A percentile compares a stretch with the other conserved stretches of the same genome.
Evolutionary conservation across 2,113 vertebrate species (phyloP).

Genomic region (Uropsilus gracilis): DNA sequence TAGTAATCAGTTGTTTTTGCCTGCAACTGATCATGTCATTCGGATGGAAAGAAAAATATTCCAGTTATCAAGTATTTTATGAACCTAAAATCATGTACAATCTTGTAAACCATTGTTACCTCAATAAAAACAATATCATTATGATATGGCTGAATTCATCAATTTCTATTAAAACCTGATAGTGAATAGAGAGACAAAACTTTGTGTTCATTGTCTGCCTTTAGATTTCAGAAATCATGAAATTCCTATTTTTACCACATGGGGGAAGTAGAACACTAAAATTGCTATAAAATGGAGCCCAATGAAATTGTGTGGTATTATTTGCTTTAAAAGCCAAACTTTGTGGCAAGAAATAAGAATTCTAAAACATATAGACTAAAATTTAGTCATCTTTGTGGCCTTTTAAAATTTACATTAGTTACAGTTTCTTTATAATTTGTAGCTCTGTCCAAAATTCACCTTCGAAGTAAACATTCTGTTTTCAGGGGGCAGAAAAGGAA

Average conservation of each 20-base stretch:
- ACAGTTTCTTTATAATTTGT: background rate
- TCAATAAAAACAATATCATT: no score
- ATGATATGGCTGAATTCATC: background rate
- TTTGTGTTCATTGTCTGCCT: background rate
- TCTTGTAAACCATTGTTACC: no score
- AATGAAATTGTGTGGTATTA: background rate
- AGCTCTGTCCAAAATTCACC: background rate
- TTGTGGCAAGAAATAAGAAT: slow-evolving; percentile 31
- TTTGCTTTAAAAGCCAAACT: slow-evolving; percentile 12
- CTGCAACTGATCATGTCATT: background rate
- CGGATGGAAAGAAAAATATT: background rate
- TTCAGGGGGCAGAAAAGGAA: background rate
- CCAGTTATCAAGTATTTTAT: background rate
- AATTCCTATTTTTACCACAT: slow-evolving; percentile 55
- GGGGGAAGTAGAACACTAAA: slow-evolving; percentile 60
- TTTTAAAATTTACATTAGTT: background rate
- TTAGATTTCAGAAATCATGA: slow-evolving; percentile 17
- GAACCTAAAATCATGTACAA: no score
- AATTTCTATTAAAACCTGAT: background rate
- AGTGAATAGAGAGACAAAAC: background rate
- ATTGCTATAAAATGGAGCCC: background rate
- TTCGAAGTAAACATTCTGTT: background rate
- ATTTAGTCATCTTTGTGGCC: slow-evolving; percentile 5
- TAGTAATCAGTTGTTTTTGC: slow-evolving; percentile 6
- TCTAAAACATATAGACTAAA: background rate